These are phyloP conservation scores for Pseudorhombus dupliciocellatus DNA, from an alignment of 2,113 vertebrate genomes.

Conservation along the genomic window DNA sequence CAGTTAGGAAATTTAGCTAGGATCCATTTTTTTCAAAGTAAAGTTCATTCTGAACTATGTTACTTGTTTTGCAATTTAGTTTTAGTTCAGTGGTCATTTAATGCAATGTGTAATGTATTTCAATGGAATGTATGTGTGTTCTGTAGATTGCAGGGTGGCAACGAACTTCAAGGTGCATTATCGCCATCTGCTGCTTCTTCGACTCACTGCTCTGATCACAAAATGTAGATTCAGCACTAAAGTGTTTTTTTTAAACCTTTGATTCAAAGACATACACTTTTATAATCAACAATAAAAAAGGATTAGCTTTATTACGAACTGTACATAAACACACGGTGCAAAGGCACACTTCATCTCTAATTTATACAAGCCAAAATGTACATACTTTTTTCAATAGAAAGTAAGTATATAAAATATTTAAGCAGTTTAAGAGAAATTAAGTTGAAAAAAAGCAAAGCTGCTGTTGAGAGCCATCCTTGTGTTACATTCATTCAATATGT, in stretches of 20 bases:
- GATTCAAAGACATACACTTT: conserved; percentile 44
- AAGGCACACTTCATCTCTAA: conserved; percentile 77
- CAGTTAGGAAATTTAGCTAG: neutral
- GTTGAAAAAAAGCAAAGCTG: conserved; percentile 41
- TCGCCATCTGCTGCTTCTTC: too few relatives aligned
- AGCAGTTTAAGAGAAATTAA: conserved; percentile 61
- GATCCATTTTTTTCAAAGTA: neutral
- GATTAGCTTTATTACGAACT: conserved; percentile 83
- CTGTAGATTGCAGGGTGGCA: too few relatives aligned
- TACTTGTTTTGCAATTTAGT: neutral
- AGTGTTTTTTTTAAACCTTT: conserved; percentile 5
- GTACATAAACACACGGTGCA: conserved; percentile 83
- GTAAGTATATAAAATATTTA: conserved; percentile 71
- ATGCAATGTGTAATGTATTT: neutral
- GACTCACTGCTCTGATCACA: too few relatives aligned
- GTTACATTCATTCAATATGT: conserved; percentile 63
- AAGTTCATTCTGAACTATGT: neutral
- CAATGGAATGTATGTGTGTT: neutral
- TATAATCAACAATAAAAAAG: conserved; percentile 78
- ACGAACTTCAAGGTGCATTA: too few relatives aligned
- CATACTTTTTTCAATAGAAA: conserved; percentile 73
- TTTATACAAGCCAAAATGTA: conserved; percentile 82
- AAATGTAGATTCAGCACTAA: neutral
- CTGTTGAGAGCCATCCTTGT: conserved; percentile 30
- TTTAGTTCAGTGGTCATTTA: neutral